Evolutionary conservation across 2,797 vertebrate species (phyloP).

Genomic region (Pseudochirops corinnae): DNA sequence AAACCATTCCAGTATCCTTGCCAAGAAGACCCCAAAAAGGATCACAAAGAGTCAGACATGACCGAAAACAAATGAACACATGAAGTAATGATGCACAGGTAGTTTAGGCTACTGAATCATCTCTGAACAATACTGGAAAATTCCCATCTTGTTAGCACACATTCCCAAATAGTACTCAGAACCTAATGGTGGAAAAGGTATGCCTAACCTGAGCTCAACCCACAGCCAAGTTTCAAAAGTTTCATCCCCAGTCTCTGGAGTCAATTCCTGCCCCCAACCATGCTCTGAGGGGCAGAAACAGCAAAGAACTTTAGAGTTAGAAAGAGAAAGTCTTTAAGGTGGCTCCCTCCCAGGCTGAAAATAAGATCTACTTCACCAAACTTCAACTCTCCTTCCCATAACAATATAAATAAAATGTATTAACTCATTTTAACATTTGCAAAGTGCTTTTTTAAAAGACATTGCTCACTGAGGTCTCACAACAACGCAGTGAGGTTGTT

Average conservation of each 20-base stretch:
- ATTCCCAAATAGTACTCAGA: constrained; percentile 36
- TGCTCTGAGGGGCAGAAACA: neutral
- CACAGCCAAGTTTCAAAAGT: constrained; percentile 15
- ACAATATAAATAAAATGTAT: constrained; percentile 43
- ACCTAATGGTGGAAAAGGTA: neutral
- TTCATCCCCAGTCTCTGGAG: constrained; percentile 28
- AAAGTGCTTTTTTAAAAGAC: neutral
- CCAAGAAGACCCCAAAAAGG: neutral
- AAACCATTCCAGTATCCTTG: neutral
- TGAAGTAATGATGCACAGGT: constrained; percentile 24
- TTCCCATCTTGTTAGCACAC: constrained; percentile 24
- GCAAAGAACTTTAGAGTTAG: constrained; percentile 71
- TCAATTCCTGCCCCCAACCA: neutral
- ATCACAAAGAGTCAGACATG: neutral
- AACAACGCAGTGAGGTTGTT: neutral
- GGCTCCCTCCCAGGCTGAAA: constrained; percentile 50
- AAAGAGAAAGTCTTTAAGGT: neutral
- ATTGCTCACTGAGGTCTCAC: neutral
- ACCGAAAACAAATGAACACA: neutral
- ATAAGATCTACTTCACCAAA: constrained; percentile 68
- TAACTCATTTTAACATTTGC: constrained; percentile 22
- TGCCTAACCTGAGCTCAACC: neutral
- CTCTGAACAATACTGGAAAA: constrained; percentile 37
- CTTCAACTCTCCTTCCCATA: constrained; percentile 71
- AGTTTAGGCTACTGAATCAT: constrained; percentile 30